Evolutionary conservation across 2,797 vertebrate genomes (phyloP).

Genomic region (Chloroceryle inda): DNA sequence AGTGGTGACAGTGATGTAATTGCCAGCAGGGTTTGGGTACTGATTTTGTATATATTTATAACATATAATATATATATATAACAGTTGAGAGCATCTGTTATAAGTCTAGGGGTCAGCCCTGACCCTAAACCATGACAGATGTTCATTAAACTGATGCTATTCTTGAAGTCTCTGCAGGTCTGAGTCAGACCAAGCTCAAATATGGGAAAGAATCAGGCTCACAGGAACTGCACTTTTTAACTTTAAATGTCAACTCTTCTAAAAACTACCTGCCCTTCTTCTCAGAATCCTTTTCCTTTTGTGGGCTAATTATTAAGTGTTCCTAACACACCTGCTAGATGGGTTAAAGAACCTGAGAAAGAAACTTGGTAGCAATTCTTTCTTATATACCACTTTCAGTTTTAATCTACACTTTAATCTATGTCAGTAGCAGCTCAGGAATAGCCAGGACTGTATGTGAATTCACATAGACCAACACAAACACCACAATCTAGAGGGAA

Average conservation of each 20-base stretch:
- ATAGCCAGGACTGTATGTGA: neutral
- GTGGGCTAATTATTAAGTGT: neutral
- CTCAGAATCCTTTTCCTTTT: neutral
- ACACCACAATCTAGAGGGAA: neutral
- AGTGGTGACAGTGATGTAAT: no score
- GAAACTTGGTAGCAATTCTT: neutral
- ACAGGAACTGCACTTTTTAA: neutral
- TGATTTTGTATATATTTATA: no score
- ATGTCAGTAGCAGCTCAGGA: neutral
- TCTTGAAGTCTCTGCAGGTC: fast-evolving
- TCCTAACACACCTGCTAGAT: neutral
- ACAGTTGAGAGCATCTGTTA: no score
- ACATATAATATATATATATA: no score
- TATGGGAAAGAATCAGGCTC: neutral
- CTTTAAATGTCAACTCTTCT: neutral
- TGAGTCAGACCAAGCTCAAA: neutral
- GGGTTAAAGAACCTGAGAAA: neutral
- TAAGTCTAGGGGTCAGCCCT: no score
- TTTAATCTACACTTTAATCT: neutral
- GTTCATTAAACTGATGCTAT: neutral
- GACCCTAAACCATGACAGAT: no score
- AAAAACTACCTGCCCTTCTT: neutral
- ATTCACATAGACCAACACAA: fast-evolving
- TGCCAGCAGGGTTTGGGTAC: no score
- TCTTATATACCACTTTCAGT: neutral